A percentile compares a stretch with the other conserved stretches of the same genome.
Evolutionary conservation across 2,113 vertebrate species (phyloP).

Genomic region (Procavia capensis): DNA sequence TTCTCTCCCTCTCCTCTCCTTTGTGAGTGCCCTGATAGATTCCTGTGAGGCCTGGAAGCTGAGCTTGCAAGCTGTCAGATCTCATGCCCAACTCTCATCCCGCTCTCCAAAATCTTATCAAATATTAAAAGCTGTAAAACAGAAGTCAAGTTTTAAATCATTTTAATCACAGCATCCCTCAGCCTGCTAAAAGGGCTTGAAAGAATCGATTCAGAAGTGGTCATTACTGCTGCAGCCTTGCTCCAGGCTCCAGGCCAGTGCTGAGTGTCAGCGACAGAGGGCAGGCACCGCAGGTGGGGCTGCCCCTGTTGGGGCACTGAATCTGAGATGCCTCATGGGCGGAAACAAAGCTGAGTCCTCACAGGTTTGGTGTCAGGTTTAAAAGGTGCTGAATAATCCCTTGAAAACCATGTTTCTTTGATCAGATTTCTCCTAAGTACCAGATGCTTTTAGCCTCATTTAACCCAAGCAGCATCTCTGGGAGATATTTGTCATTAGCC

Average conservation of each 20-base stretch:
- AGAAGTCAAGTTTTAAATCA: conserved; percentile 76
- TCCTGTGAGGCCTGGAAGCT: neutral
- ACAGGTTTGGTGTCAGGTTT: conserved; percentile 42
- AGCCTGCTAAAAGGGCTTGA: conserved; percentile 74
- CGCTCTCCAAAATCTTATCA: conserved; percentile 66
- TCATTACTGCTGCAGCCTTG: conserved; percentile 58
- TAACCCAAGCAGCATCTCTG: neutral
- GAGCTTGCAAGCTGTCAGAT: neutral
- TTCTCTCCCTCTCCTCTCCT: neutral
- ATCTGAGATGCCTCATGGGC: conserved; percentile 22
- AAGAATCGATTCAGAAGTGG: conserved; percentile 73
- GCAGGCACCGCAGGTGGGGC: neutral
- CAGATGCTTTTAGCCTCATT: neutral
- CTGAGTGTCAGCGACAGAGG: conserved; percentile 53
- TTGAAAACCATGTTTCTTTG: conserved; percentile 2
- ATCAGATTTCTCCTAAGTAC: neutral
- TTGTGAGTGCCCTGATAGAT: neutral
- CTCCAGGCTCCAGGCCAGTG: conserved; percentile 47
- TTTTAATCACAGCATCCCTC: conserved; percentile 80
- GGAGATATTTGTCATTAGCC: neutral
- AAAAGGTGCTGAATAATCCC: neutral
- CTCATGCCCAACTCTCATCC: conserved; percentile 34
- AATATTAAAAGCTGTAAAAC: conserved; percentile 79
- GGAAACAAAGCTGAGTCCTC: conserved; percentile 64
- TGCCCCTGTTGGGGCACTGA: neutral